Conservation (phyloP, 2,113 vertebrate species). For the Sinocyclocheilus rhinocerous region DNA sequence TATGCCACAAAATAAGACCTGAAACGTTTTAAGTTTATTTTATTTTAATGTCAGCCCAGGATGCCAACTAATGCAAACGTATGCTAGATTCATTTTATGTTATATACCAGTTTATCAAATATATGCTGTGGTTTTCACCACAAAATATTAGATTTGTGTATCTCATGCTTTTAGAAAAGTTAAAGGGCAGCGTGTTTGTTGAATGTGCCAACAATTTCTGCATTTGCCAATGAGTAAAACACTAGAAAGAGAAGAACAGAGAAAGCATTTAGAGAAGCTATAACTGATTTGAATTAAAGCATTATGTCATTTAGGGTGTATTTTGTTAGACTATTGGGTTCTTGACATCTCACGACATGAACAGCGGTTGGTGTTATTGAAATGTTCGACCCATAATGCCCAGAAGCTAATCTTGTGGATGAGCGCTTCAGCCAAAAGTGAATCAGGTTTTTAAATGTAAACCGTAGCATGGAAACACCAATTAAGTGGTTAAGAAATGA, state of each 20-base stretch:
- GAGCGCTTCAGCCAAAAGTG: not conserved
- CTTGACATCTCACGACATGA: conserved; percentile 19
- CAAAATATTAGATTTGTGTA: not conserved
- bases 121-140: not conserved
- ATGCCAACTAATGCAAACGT: not conserved
- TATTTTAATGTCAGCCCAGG: not conserved
- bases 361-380: not conserved
- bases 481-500: conserved; percentile 26
- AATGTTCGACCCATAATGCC: conserved; percentile 7
- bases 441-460: conserved; percentile 14
- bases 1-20: not conserved
- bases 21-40: not conserved
- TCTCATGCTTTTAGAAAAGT: not conserved
- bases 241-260: not conserved
- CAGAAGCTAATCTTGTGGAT: not conserved
- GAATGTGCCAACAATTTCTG: not conserved
- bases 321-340: conserved; percentile 8
- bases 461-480: conserved; percentile 15
- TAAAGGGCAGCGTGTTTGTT: not conserved
- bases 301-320: conserved; percentile 21
- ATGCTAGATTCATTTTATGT: not conserved
- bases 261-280: conserved; percentile 2
- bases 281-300: not conserved
- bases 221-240: not conserved
- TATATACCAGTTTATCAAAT: not conserved